Percentiles rank a stretch among this genome's conserved stretches.
These are phyloP conservation scores for Mongoloraphidia duomilia DNA, from an alignment of 2,888 invertebrate genomes.

Conservation along the genomic window DNA sequence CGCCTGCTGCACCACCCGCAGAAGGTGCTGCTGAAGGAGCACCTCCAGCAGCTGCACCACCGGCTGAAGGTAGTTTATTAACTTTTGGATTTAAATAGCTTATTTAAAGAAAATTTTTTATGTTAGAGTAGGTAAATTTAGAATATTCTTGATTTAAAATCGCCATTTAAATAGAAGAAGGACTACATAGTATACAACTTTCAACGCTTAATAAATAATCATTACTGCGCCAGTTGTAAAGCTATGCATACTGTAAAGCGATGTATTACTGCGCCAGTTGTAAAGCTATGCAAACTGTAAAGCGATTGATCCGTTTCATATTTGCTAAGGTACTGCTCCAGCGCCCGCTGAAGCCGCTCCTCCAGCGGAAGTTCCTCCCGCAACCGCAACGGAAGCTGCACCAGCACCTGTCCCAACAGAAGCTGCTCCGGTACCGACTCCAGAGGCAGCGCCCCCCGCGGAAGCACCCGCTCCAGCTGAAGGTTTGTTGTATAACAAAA, in stretches of 20 bases:
- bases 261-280: too few species aligned
- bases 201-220: too few species aligned
- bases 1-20: constrained; percentile 12
- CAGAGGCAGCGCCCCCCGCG: constrained; percentile 20
- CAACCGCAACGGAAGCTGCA: constrained; percentile 25
- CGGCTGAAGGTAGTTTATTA: constrained; percentile 8
- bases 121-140: too few species aligned
- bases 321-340: not conserved
- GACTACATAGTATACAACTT: too few species aligned
- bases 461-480: constrained; percentile 16
- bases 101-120: too few species aligned
- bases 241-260: too few species aligned
- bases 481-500: constrained; percentile 10
- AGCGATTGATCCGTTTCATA: too few species aligned
- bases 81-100: not conserved
- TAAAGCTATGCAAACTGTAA: too few species aligned
- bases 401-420: constrained; percentile 25
- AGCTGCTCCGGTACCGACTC: constrained; percentile 24
- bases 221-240: too few species aligned
- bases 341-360: not conserved
- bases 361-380: constrained; percentile 21
- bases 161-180: too few species aligned
- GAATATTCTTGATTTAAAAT: too few species aligned
- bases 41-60: constrained; percentile 10
- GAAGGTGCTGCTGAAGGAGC: constrained; percentile 13